phyloP scores from a whole-genome alignment of 2,113 vertebrate genomes.

The Drymodes brunneopygia region DNA sequence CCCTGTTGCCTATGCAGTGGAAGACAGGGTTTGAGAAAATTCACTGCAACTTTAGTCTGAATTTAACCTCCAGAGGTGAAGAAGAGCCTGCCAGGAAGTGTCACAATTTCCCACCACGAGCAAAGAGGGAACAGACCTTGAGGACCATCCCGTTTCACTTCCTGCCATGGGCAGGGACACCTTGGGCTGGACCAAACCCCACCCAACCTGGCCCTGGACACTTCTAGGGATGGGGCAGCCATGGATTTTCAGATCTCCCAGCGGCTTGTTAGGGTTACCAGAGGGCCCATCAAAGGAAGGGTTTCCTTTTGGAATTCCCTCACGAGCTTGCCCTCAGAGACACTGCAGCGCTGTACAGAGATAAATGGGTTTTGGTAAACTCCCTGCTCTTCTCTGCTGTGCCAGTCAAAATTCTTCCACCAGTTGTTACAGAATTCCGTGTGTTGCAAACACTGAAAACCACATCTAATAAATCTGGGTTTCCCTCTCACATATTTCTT shows the following conservation, averaged over 20 bases:
- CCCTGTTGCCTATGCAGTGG: background rate
- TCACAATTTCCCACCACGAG: background rate
- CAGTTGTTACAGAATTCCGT: too few species aligned
- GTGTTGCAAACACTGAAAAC: background rate
- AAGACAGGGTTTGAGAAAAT: background rate
- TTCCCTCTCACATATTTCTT: background rate
- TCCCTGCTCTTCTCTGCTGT: background rate
- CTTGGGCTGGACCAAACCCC: background rate
- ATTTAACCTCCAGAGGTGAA: background rate
- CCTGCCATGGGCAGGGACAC: background rate
- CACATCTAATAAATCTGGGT: background rate
- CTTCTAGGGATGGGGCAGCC: background rate
- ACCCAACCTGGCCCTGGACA: background rate
- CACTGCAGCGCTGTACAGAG: background rate
- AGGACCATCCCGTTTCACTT: accelerated
- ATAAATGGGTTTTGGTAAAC: accelerated
- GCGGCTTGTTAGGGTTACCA: background rate
- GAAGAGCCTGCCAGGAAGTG: background rate
- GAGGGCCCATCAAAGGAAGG: background rate
- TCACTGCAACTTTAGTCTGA: background rate
- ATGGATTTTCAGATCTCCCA: background rate
- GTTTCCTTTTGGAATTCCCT: background rate
- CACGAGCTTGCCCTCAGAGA: background rate
- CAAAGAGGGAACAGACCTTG: background rate
- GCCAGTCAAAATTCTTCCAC: background rate